Percentiles rank a stretch among this genome's conserved stretches.
Evolutionary conservation across 2,113 vertebrate species (phyloP).

Genomic region (Sphaerodactylus townsendi): DNA sequence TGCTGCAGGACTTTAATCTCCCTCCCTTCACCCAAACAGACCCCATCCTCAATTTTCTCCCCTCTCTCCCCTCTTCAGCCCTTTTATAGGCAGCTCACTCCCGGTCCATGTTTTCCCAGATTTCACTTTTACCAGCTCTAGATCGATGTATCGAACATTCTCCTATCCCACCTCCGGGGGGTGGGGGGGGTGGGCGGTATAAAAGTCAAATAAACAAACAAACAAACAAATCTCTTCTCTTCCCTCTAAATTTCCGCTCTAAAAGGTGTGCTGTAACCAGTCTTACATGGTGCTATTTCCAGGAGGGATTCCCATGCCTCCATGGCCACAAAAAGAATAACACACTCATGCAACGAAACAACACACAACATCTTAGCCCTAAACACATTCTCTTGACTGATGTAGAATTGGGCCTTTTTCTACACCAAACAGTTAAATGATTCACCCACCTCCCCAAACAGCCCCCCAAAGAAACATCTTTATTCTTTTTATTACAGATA

Average conservation of each 20-base stretch:
- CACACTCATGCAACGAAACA: no score
- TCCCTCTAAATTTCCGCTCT: neutral
- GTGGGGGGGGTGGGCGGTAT: no score
- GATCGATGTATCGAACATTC: neutral
- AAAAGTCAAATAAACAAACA: no score
- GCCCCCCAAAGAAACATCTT: no score
- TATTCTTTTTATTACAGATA: no score
- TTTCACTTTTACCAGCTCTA: no score
- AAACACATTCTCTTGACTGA: neutral
- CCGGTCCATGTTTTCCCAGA: neutral
- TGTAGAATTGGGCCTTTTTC: neutral
- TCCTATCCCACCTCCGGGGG: neutral
- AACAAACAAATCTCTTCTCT: no score
- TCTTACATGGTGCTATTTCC: neutral
- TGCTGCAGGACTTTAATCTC: neutral
- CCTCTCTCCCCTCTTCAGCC: neutral
- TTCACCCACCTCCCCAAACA: neutral
- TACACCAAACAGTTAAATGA: neutral
- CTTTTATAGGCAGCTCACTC: neutral
- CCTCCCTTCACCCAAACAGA: neutral
- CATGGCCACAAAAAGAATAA: neutral
- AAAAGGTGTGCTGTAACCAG: neutral
- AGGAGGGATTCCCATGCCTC: fast-evolving
- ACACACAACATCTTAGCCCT: no score
- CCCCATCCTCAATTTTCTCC: neutral